Conservation (phyloP, 2,797 vertebrate genomes). For the Phaenicophaeus curvirostris region DNA sequence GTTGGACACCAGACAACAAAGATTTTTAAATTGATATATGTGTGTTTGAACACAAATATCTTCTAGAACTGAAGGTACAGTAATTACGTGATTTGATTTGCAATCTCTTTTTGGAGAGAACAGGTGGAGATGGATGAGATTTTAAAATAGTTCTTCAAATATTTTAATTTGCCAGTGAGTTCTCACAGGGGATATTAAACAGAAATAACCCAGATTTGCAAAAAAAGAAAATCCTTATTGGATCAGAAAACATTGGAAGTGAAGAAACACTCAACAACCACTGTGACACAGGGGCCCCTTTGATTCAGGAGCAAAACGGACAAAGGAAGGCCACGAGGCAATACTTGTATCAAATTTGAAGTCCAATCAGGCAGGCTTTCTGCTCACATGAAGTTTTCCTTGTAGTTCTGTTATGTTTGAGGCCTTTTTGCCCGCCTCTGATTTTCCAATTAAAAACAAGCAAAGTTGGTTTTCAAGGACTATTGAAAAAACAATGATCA, state of each 20-base stretch:
- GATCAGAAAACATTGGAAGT: neutral
- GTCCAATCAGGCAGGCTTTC: neutral
- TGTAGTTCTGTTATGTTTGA: neutral
- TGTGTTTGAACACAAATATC: neutral
- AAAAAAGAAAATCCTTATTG: neutral
- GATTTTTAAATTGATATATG: neutral
- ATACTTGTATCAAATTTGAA: neutral
- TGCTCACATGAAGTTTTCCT: neutral
- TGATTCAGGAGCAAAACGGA: neutral
- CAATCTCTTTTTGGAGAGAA: neutral
- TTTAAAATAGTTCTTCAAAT: neutral
- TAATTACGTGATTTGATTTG: neutral
- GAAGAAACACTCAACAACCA: neutral
- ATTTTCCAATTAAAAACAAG: neutral
- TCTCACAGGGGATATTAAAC: neutral
- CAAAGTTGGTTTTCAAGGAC: neutral
- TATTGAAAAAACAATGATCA: neutral
- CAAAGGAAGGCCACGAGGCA: neutral
- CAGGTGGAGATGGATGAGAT: neutral
- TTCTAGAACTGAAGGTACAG: neutral
- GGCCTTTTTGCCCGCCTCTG: rapidly evolving
- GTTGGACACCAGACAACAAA: neutral
- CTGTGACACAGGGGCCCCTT: neutral
- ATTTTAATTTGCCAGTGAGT: neutral
- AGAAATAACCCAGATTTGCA: neutral